Conservation (phyloP, 2,113 vertebrate species). For the Columbina picui region DNA sequence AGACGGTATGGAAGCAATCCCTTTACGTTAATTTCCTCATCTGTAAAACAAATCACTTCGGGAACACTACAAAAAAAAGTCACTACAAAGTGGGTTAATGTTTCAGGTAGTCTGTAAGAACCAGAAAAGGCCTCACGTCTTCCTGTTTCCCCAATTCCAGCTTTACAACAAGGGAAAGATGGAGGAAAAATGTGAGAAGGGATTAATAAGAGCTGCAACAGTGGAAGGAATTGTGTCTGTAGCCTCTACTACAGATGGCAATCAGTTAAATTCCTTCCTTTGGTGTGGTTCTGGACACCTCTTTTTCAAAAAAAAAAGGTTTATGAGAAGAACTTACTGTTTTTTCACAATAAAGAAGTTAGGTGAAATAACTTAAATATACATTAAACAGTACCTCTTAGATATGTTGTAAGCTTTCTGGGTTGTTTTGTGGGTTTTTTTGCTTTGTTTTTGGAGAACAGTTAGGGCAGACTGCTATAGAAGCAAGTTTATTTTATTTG, state of each 20-base stretch:
- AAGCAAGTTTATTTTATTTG: neutral
- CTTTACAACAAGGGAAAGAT: neutral
- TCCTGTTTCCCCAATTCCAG: neutral
- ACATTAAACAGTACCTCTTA: neutral
- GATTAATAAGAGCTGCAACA: neutral
- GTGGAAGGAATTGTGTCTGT: neutral
- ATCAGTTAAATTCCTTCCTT: neutral
- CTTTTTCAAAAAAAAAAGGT: neutral
- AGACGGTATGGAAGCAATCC: neutral
- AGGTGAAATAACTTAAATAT: neutral
- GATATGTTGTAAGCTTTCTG: neutral
- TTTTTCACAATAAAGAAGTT: neutral
- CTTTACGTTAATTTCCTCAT: neutral
- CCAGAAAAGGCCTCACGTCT: neutral
- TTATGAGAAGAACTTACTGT: neutral
- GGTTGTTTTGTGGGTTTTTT: neutral
- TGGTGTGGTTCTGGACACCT: neutral
- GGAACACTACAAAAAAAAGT: neutral
- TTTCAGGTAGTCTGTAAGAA: neutral
- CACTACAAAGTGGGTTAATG: fast-evolving
- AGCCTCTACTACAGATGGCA: neutral
- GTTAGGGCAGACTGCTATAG: neutral
- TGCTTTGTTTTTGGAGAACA: neutral
- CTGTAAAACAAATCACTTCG: neutral
- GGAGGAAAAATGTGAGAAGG: neutral